Evolutionary conservation across 2,797 vertebrate species (phyloP).

Genomic region (Phoebastria nigripes): DNA sequence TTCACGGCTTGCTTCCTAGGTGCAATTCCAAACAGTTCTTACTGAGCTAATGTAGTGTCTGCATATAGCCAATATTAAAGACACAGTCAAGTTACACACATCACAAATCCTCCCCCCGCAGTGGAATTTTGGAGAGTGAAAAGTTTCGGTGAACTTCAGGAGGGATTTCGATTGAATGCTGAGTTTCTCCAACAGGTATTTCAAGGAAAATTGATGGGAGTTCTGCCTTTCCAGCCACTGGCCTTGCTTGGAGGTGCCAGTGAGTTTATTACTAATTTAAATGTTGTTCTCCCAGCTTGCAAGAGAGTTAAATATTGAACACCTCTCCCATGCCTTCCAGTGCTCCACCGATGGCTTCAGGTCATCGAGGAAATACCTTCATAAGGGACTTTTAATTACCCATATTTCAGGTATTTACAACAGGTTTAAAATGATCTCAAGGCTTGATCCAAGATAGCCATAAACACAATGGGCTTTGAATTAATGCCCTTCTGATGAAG

Average conservation of each 20-base stretch:
- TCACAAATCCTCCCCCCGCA: background rate
- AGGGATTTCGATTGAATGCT: background rate
- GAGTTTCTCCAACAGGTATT: background rate
- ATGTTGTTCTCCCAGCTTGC: conserved; percentile 9
- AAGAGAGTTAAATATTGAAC: conserved; percentile 30
- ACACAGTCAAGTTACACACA: background rate
- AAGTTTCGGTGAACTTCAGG: background rate
- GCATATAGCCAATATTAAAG: background rate
- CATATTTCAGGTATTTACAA: conserved; percentile 5
- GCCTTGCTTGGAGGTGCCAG: conserved; percentile 9
- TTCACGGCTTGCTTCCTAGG: background rate
- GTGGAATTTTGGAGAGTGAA: background rate
- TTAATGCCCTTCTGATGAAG: background rate
- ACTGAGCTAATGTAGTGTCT: background rate
- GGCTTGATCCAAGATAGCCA: background rate
- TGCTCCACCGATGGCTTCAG: background rate
- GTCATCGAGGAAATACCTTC: background rate
- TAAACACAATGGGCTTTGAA: background rate
- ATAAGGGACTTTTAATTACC: background rate
- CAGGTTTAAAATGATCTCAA: background rate
- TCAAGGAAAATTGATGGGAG: conserved; percentile 4
- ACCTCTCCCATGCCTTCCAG: background rate
- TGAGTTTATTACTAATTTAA: conserved; percentile 49
- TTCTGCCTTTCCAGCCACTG: conserved; percentile 13
- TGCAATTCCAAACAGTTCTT: background rate